These are phyloP conservation scores for Orthonevra nobilis DNA, from an alignment of 2,888 invertebrate species.

Conservation along the genomic window DNA sequence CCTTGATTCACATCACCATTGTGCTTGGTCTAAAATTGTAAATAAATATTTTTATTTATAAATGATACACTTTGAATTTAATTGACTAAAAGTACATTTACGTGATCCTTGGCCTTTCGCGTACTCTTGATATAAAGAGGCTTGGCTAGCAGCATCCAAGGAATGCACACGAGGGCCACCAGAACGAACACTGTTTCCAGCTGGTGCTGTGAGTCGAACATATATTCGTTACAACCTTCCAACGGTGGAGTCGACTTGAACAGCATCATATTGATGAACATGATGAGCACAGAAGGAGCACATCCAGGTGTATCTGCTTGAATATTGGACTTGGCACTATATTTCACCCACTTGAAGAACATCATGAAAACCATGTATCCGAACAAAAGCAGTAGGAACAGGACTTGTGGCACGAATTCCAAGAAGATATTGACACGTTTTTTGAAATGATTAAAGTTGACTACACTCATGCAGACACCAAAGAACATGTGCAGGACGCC, in stretches of 20 bases:
- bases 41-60: too few relatives aligned
- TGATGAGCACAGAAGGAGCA: conserved; percentile 88
- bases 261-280: conserved; percentile 90
- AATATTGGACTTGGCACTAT: conserved; percentile 80
- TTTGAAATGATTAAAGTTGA: conserved; percentile 88
- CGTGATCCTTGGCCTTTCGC: conserved; percentile 81
- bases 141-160: conserved; percentile 96
- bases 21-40: conserved; percentile 73
- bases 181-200: conserved; percentile 90
- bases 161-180: conserved; percentile 90
- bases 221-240: conserved; percentile 82
- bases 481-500: conserved; percentile 97
- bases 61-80: not conserved
- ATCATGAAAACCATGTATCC: conserved; percentile 95
- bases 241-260: conserved; percentile 81
- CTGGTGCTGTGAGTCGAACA: conserved; percentile 86
- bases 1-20: conserved; percentile 86
- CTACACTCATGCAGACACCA: conserved; percentile 91
- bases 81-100: conserved; percentile 71
- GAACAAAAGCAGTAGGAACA: conserved; percentile 94
- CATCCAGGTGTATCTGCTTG: conserved; percentile 80
- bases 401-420: conserved; percentile 94
- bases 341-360: conserved; percentile 93
- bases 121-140: conserved; percentile 87
- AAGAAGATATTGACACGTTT: conserved; percentile 86